Evolutionary conservation across 2,113 vertebrate genomes (phyloP).

Genomic region (Gobio gobio): DNA sequence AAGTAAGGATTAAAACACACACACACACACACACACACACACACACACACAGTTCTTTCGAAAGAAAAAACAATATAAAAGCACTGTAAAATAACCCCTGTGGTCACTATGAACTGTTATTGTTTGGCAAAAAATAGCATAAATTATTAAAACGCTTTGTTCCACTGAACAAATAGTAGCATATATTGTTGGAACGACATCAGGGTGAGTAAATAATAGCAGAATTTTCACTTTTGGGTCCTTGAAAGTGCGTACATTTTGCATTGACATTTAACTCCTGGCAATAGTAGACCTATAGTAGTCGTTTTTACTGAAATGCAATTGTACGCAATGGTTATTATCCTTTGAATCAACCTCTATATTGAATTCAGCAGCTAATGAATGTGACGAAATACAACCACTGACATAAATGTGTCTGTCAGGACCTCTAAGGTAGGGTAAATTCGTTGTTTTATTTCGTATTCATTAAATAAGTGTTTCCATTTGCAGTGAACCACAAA

Average conservation of each 20-base stretch:
- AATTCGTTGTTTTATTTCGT: slow-evolving; percentile 21
- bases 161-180: not conserved
- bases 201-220: not conserved
- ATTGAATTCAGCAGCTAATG: not conserved
- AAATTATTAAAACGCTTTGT: not conserved
- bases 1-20: too few species aligned
- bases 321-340: not conserved
- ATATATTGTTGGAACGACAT: not conserved
- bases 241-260: not conserved
- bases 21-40: too few species aligned
- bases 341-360: not conserved
- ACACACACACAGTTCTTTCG: not conserved
- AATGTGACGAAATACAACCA: slow-evolving; percentile 10
- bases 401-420: slow-evolving; percentile 25
- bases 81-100: not conserved
- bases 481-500: not conserved
- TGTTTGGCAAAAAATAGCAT: not conserved
- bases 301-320: not conserved
- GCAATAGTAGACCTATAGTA: not conserved
- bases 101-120: not conserved
- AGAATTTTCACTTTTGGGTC: not conserved
- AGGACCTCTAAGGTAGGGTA: not conserved
- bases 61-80: not conserved
- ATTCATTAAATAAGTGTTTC: slow-evolving; percentile 43
- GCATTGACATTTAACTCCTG: not conserved